These are phyloP conservation scores for Automeris io DNA, from an alignment of 2,888 invertebrate species.

Conservation along the genomic window DNA sequence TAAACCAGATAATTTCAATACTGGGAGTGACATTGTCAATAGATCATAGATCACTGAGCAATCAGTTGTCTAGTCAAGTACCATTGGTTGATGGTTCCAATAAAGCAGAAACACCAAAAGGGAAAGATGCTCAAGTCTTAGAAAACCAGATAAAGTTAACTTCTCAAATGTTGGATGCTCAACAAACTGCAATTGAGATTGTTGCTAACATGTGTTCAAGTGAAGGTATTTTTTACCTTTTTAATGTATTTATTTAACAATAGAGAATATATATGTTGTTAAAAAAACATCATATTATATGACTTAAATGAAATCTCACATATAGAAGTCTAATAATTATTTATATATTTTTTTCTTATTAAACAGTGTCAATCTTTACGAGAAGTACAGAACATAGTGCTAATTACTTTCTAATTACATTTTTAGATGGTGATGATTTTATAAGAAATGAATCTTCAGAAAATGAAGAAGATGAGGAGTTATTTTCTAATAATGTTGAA, in stretches of 20 bases:
- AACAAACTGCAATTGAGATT: slow-evolving; percentile 82
- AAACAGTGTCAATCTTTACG: too few relatives aligned
- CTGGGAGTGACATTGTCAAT: slow-evolving; percentile 71
- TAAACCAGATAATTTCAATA: slow-evolving; percentile 67
- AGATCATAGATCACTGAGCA: slow-evolving; percentile 70
- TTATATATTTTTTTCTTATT: too few relatives aligned
- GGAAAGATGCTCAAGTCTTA: slow-evolving; percentile 52
- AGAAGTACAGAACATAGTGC: too few relatives aligned
- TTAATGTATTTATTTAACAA: too few relatives aligned
- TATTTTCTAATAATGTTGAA: slow-evolving; percentile 58
- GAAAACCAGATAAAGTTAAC: slow-evolving; percentile 69
- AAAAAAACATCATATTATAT: too few relatives aligned
- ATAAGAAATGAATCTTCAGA: slow-evolving; percentile 45
- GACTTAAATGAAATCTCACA: too few relatives aligned
- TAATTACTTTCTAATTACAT: slow-evolving; percentile 1
- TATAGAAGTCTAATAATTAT: too few relatives aligned
- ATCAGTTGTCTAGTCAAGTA: slow-evolving; percentile 64
- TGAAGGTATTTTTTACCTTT: too few relatives aligned
- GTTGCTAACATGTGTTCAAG: slow-evolving; percentile 82
- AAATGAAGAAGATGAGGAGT: slow-evolving; percentile 60
- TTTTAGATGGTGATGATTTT: slow-evolving; percentile 45
- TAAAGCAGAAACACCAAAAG: slow-evolving; percentile 43
- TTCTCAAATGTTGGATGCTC: slow-evolving; percentile 79
- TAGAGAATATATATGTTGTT: too few relatives aligned
- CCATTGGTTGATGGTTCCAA: slow-evolving; percentile 50